phyloP scores from a whole-genome alignment of 2,888 invertebrate genomes.

The Xestia ashworthii region DNA sequence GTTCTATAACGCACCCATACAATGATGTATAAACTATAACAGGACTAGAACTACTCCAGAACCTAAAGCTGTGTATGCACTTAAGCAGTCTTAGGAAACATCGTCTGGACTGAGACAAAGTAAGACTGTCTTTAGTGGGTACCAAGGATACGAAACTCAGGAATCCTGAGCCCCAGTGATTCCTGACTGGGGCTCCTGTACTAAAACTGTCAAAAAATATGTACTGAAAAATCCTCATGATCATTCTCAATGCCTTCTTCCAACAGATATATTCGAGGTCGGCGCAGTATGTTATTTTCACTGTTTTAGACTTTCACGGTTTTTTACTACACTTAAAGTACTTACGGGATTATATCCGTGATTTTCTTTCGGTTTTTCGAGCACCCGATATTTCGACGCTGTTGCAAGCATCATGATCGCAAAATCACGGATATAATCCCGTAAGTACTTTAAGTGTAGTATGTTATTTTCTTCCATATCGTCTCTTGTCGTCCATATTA shows the following conservation, averaged over 20 bases:
- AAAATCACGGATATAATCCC: too few species aligned
- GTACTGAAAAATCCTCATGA: not conserved
- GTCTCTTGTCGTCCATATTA: not conserved
- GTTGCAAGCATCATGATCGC: too few species aligned
- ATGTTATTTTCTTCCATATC: not conserved
- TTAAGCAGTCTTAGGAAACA: too few species aligned
- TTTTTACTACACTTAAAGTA: too few species aligned
- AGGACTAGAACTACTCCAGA: not conserved
- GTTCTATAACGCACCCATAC: not conserved
- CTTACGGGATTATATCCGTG: too few species aligned
- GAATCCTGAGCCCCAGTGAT: not conserved
- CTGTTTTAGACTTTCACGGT: too few species aligned
- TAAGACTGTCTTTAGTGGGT: not conserved
- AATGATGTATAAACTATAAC: conserved; percentile 2
- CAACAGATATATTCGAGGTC: not conserved
- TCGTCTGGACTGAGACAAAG: not conserved
- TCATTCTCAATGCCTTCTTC: not conserved
- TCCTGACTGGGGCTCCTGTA: not conserved
- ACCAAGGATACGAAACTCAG: not conserved
- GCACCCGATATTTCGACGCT: too few species aligned
- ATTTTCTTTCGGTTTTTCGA: too few species aligned
- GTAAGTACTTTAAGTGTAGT: too few species aligned
- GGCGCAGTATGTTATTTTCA: not conserved
- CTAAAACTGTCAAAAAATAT: not conserved
- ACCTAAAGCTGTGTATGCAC: not conserved